A percentile compares a stretch with the other conserved stretches of the same genome.
Conservation (phyloP, 2,113 vertebrate species). For the Colinus virginianus region DNA sequence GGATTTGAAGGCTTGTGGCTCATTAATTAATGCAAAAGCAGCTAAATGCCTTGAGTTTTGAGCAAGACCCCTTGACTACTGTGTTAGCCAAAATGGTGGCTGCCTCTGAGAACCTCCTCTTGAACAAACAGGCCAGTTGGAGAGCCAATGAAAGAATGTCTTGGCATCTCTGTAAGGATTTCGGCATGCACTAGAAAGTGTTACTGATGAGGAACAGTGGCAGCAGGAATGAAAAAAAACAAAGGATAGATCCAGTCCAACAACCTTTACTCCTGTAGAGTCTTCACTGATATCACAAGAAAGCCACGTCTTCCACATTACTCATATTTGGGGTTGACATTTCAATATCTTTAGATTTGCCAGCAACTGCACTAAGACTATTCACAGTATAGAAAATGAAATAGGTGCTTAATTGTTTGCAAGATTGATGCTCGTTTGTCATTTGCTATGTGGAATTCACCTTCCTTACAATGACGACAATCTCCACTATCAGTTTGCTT, state of each 20-base stretch:
- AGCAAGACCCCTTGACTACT: background rate
- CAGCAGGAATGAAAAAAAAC: background rate
- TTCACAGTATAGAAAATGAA: slow-evolving; percentile 9
- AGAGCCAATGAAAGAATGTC: background rate
- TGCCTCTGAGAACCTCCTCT: background rate
- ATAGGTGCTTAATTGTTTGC: background rate
- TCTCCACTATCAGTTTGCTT: background rate
- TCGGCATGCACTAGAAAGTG: background rate
- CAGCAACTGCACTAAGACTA: background rate
- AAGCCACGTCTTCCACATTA: background rate
- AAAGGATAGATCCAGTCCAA: background rate
- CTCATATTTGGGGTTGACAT: background rate
- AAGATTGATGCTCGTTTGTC: background rate
- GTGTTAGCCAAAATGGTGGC: background rate
- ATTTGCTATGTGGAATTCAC: background rate
- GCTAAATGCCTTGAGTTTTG: background rate
- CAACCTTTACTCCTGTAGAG: background rate
- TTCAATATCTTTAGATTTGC: background rate
- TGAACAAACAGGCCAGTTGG: background rate
- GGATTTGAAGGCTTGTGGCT: background rate
- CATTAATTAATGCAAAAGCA: background rate
- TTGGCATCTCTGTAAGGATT: background rate
- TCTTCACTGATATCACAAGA: background rate
- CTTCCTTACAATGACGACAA: background rate
- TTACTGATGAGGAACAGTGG: background rate